Conservation (phyloP, 2,888 invertebrate species). For the Tricholauxania praeusta region DNA sequence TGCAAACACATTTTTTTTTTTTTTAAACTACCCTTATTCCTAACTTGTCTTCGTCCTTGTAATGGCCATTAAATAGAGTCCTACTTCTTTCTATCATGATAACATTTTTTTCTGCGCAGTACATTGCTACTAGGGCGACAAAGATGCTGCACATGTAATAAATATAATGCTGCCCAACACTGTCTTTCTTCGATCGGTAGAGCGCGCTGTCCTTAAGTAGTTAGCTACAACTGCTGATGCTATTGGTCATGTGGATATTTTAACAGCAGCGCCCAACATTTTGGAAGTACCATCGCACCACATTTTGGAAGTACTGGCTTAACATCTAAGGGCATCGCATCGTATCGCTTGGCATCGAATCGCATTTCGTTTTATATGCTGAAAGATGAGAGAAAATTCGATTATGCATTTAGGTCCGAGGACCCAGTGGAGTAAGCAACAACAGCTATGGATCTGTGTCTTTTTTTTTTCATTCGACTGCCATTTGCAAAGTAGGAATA, state of each 20-base stretch:
- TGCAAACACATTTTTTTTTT: too few species aligned
- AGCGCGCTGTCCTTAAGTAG: constrained; percentile 8
- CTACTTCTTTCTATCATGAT: not conserved
- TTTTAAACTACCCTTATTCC: too few species aligned
- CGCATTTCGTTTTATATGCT: constrained; percentile 15
- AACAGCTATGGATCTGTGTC: constrained; percentile 12
- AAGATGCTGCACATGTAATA: constrained; percentile 26
- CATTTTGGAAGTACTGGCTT: too few species aligned
- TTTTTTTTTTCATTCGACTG: constrained; percentile 38
- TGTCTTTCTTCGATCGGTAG: not conserved
- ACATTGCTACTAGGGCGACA: not conserved
- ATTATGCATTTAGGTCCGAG: constrained; percentile 37
- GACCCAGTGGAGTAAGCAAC: constrained; percentile 8
- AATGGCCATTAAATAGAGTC: not conserved
- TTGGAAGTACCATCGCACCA: too few species aligned
- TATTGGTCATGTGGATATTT: not conserved
- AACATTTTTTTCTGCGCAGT: not conserved
- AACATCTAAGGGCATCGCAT: too few species aligned
- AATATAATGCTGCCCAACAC: constrained; percentile 11
- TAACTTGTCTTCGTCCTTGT: too few species aligned
- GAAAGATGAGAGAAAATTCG: constrained; percentile 31
- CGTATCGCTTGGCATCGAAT: not conserved
- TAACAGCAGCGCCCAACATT: not conserved
- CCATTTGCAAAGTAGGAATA: constrained; percentile 30
- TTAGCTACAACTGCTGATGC: not conserved